Percentiles rank a stretch among this genome's conserved stretches.
Evolutionary conservation across 2,888 invertebrate genomes (phyloP).

Genomic region (Polyommatus icarus): DNA sequence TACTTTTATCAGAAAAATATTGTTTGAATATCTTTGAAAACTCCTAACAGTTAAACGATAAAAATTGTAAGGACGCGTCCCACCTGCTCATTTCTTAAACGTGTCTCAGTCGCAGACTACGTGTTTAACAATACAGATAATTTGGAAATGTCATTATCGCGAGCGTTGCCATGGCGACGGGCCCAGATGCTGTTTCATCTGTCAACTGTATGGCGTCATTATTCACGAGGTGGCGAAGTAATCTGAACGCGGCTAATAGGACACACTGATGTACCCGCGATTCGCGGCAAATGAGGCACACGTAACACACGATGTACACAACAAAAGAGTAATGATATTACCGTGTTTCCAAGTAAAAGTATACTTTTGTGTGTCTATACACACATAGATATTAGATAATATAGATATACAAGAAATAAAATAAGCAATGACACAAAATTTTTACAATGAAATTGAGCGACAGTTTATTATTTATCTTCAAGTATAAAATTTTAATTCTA

Average conservation of each 20-base stretch:
- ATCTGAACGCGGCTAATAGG: slow-evolving; percentile 75
- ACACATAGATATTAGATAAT: neutral
- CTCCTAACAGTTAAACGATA: neutral
- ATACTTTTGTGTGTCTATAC: slow-evolving; percentile 17
- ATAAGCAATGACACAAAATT: too few relatives aligned
- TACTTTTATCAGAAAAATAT: neutral
- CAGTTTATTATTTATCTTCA: too few relatives aligned
- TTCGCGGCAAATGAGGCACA: slow-evolving; percentile 64
- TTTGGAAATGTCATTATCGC: slow-evolving; percentile 60
- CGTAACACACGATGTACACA: neutral
- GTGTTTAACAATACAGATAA: slow-evolving; percentile 46
- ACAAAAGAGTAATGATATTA: slow-evolving; percentile 12
- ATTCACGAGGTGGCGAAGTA: slow-evolving; percentile 65
- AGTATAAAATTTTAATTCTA: too few relatives aligned
- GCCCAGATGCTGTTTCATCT: slow-evolving; percentile 66
- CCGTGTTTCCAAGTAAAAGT: slow-evolving; percentile 1
- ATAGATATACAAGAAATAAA: neutral
- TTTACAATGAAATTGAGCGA: too few relatives aligned
- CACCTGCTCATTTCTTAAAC: neutral
- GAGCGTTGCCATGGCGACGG: slow-evolving; percentile 65
- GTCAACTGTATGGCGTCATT: slow-evolving; percentile 69
- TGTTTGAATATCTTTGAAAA: neutral
- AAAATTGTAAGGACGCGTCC: neutral
- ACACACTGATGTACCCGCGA: slow-evolving; percentile 63
- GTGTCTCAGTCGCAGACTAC: neutral